phyloP scores from a whole-genome alignment of 2,888 invertebrate species.

The Elegia similella region DNA sequence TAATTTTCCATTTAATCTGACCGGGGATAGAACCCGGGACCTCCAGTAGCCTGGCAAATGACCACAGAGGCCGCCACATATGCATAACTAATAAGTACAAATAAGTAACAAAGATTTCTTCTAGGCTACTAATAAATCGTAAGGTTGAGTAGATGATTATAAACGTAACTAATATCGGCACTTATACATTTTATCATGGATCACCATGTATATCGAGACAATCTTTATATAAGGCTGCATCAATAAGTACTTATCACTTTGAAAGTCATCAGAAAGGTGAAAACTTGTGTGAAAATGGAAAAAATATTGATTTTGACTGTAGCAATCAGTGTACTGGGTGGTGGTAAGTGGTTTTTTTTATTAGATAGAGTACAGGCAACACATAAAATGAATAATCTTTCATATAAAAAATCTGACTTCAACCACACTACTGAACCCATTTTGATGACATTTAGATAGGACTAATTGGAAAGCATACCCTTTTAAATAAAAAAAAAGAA shows the following conservation, averaged over 20 bases:
- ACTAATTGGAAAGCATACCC: no score
- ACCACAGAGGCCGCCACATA: no score
- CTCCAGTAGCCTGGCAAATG: no score
- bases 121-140: not conserved
- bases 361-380: no score
- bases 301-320: not conserved
- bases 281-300: not conserved
- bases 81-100: no score
- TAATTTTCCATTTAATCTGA: no score
- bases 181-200: not conserved
- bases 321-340: not conserved
- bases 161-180: not conserved
- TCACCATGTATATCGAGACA: slow-evolving; percentile 9
- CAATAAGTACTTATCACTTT: not conserved
- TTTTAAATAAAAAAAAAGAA: no score
- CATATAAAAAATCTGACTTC: no score
- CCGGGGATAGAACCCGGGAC: no score
- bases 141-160: not conserved
- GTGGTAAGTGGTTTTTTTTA: not conserved
- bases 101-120: no score
- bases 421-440: not conserved
- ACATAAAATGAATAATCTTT: no score
- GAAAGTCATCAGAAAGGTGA: slow-evolving; percentile 6
- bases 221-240: slow-evolving; percentile 10
- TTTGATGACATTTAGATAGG: no score